Evolutionary conservation across 1,140 invertebrate genomes (phyloP).

Genomic region (Oncopeltus fasciatus): DNA sequence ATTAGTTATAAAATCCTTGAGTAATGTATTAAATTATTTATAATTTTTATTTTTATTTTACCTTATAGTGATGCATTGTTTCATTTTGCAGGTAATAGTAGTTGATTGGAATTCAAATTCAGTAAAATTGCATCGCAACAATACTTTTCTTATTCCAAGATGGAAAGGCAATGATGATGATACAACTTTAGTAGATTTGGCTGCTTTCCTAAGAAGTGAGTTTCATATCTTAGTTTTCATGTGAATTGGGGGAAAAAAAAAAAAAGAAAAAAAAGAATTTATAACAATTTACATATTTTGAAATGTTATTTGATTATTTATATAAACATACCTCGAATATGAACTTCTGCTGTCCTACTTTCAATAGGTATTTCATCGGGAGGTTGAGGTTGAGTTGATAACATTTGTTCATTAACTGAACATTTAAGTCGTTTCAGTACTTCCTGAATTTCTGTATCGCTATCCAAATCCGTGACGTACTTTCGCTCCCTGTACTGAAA

Average conservation of each 20-base stretch:
- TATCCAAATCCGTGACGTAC: conserved; percentile 30
- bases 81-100: conserved; percentile 72
- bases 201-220: conserved; percentile 80
- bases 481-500: conserved; percentile 33
- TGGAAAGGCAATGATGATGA: conserved; percentile 93
- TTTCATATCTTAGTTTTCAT: neutral
- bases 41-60: neutral
- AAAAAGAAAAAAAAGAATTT: too few relatives aligned
- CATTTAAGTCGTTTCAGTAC: conserved; percentile 30
- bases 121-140: conserved; percentile 76
- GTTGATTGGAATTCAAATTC: conserved; percentile 87
- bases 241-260: too few relatives aligned
- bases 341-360: too few relatives aligned
- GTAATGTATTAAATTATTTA: neutral
- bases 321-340: too few relatives aligned
- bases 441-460: conserved; percentile 25
- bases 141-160: conserved; percentile 72
- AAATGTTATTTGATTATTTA: too few relatives aligned
- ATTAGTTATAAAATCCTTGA: too few relatives aligned
- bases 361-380: conserved; percentile 24
- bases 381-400: conserved; percentile 24
- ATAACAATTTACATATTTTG: too few relatives aligned
- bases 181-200: conserved; percentile 72
- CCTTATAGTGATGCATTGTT: too few relatives aligned
- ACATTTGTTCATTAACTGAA: conserved; percentile 25